Evolutionary conservation across 2,797 vertebrate species (phyloP), one percentile per base, ranked within the genome.

Genomic region (Sebastes minor): DNA sequence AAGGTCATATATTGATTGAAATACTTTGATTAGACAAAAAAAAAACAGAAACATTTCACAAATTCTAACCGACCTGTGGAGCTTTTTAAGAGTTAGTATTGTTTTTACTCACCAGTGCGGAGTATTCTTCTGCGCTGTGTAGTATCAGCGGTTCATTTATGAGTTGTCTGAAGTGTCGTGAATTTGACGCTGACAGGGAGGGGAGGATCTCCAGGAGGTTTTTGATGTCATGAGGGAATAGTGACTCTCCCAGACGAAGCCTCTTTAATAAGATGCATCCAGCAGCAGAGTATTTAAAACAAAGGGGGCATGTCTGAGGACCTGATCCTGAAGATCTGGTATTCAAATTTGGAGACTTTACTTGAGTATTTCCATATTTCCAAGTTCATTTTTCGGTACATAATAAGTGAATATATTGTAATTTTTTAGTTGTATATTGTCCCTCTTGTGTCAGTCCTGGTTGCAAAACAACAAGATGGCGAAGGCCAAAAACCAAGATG

Each of bases 141-240:
- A 7, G 27, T 56, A 66, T 59, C 20, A 30, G 64, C 59, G 20
- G 53, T 55, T 62, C 32, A 74, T 91, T 93, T 94, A 95, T 93
- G 89, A 80, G 76, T 92, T 86, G 70, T 83, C 12, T 27, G 53
- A 85, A 28, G 59, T 82, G 78, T 80, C 3, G 49, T 84, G 71
- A 42, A 85, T 86, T 94, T 52, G 70, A 84, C 53, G 79, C 49
- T 81, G 80, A 85, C 74, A 42, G 55, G 35, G 22, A 86, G 35
- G 90, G 93, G 86, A 90, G 93, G 91, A 84, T 87, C 92, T 82
- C 70, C 20, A 46, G 56, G 16, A 74, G 20, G 20, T 74, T 85
- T 79, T 46, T 33, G 57, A 81, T 35, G n/a, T 68, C 68, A 28
- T 0, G 11, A 52, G 78, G 46, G 63, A 71, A 64, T 6, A 56